Evolutionary conservation across 2,888 invertebrate genomes (phyloP).

Genomic region (Dolichomitus sp.): DNA sequence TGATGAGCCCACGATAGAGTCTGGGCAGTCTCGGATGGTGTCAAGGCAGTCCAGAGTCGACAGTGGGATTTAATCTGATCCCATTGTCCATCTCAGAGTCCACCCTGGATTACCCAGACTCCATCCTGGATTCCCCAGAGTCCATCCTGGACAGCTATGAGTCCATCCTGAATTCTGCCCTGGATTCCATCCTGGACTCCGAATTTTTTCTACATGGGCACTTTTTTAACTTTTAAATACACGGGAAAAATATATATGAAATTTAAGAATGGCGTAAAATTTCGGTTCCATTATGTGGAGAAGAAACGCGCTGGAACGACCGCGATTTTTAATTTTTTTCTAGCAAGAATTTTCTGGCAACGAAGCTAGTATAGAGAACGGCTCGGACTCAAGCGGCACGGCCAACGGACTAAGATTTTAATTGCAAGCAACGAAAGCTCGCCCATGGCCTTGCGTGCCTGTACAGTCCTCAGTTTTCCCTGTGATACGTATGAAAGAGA

Average conservation of each 20-base stretch:
- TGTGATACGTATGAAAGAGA: slow-evolving; percentile 48
- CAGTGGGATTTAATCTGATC: too few species aligned
- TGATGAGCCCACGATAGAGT: too few species aligned
- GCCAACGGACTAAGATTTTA: slow-evolving; percentile 68
- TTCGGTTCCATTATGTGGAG: slow-evolving; percentile 12
- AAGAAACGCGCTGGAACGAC: slow-evolving; percentile 37
- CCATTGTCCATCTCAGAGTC: too few species aligned
- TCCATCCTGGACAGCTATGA: too few species aligned
- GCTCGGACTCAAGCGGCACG: slow-evolving; percentile 46
- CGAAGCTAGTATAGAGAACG: slow-evolving; percentile 46
- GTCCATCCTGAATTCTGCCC: too few species aligned
- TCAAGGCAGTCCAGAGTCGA: too few species aligned
- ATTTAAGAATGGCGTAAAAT: background rate
- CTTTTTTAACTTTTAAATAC: background rate
- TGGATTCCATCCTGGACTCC: too few species aligned
- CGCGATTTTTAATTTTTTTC: slow-evolving; percentile 57
- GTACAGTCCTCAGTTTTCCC: slow-evolving; percentile 26
- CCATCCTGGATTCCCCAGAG: too few species aligned
- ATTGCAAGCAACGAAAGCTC: slow-evolving; percentile 65
- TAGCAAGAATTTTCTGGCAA: slow-evolving; percentile 22
- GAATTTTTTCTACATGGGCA: too few species aligned
- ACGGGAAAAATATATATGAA: background rate
- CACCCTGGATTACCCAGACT: too few species aligned
- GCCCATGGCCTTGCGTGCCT: background rate
- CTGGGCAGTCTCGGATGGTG: too few species aligned